A percentile compares a stretch with the other conserved stretches of the same genome.
These are phyloP conservation scores for Empidonax traillii DNA, from an alignment of 2,113 vertebrate species.

Conservation along the genomic window DNA sequence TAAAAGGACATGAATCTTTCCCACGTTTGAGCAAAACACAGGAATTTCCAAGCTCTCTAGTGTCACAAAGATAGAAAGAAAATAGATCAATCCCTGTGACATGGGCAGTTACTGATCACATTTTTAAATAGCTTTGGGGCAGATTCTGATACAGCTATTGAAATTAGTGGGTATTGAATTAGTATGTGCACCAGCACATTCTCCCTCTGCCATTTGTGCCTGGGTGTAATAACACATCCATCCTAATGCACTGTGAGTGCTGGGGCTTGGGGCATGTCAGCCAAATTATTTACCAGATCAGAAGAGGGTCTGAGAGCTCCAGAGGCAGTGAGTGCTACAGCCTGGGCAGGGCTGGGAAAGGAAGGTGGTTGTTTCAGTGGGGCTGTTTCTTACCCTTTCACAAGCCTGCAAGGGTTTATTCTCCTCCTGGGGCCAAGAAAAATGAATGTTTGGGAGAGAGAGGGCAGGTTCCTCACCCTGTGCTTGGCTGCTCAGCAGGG, in stretches of 20 bases:
- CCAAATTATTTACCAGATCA: too few relatives aligned
- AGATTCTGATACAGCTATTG: not conserved
- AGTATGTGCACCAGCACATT: not conserved
- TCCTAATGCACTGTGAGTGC: not conserved
- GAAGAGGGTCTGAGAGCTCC: not conserved
- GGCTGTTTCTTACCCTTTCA: not conserved
- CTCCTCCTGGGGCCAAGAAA: not conserved
- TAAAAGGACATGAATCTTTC: not conserved
- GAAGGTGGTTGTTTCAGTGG: rapidly evolving
- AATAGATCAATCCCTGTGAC: not conserved
- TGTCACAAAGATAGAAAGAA: rapidly evolving
- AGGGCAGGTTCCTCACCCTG: not conserved
- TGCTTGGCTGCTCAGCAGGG: rapidly evolving
- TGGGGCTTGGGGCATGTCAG: not conserved
- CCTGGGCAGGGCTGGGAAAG: not conserved
- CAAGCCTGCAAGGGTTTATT: not conserved
- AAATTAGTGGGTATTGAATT: not conserved
- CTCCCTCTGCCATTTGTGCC: rapidly evolving
- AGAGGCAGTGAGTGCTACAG: rapidly evolving
- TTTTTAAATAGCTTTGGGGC: not conserved
- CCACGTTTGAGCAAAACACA: not conserved
- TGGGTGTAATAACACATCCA: not conserved
- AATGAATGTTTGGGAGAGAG: not conserved
- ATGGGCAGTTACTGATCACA: not conserved
- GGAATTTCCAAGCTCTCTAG: not conserved